Conservation (phyloP, 1,140 invertebrate genomes). For the Nymphalis io region DNA sequence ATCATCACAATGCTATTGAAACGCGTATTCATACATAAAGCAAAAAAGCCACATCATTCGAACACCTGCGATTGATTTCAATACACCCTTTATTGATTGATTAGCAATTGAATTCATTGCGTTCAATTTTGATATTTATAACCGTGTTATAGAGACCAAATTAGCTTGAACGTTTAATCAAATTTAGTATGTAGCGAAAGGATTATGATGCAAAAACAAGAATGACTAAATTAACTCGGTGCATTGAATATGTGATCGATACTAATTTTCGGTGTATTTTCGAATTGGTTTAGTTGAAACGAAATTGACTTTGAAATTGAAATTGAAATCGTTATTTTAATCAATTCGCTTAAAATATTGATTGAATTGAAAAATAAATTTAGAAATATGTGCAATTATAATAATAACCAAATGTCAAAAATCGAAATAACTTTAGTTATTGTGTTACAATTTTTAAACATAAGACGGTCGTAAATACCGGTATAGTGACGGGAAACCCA, state of each 20-base stretch:
- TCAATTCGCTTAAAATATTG: no score
- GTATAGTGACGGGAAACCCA: no score
- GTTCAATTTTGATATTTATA: conserved; percentile 15
- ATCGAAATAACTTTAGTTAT: no score
- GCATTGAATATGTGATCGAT: conserved; percentile 20
- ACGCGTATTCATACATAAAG: conserved; percentile 40
- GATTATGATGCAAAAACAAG: conserved; percentile 35
- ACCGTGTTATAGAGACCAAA: neutral
- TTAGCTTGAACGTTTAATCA: conserved; percentile 11
- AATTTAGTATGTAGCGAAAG: conserved; percentile 27
- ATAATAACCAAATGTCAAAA: no score
- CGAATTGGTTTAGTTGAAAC: neutral
- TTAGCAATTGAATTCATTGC: conserved; percentile 37
- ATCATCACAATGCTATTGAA: conserved; percentile 43
- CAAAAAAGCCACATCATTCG: conserved; percentile 69
- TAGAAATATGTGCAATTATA: no score
- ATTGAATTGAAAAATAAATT: no score
- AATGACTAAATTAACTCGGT: conserved; percentile 31
- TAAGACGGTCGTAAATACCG: no score
- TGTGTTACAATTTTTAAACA: no score
- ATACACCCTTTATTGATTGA: conserved; percentile 68
- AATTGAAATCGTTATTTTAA: no score
- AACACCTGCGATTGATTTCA: conserved; percentile 73
- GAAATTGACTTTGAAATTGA: no score
- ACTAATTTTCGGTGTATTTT: neutral